phyloP scores from a whole-genome alignment of 2,113 vertebrate species.

The Eurystomus gularis region DNA sequence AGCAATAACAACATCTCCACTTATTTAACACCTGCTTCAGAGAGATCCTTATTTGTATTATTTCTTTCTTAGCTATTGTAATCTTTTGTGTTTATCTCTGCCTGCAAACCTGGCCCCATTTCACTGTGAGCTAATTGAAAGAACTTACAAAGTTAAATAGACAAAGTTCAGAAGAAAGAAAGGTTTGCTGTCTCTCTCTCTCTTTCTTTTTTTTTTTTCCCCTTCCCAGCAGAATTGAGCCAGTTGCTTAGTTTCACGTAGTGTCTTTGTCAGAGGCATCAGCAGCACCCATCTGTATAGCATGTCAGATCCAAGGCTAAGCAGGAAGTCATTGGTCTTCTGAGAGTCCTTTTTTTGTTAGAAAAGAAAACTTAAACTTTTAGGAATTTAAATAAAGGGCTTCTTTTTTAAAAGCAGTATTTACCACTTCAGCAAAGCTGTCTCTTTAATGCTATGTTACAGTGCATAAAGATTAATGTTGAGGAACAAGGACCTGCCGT shows the following conservation, averaged over 20 bases:
- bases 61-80: not conserved
- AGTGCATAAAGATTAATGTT: not conserved
- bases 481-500: not conserved
- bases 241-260: not conserved
- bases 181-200: not conserved
- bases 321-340: not conserved
- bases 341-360: not conserved
- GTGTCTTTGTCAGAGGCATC: not conserved
- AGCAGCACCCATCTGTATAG: not conserved
- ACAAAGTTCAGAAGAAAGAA: not conserved
- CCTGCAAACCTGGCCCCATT: not conserved
- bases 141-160: not conserved
- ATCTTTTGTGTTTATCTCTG: conserved; percentile 19
- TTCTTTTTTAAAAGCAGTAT: not conserved
- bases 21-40: conserved; percentile 32
- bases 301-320: not conserved
- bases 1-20: not conserved
- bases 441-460: not conserved
- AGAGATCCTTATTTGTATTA: conserved; percentile 33
- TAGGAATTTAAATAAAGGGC: not conserved
- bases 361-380: not conserved
- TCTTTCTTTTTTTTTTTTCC: too few relatives aligned
- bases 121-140: conserved; percentile 26
- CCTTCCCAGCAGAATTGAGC: not conserved
- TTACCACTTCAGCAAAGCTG: not conserved